Evolutionary conservation across 2,888 invertebrate species (phyloP), one percentile per base, ranked within the genome.

Genomic region (Leptothorax acervorum): DNA sequence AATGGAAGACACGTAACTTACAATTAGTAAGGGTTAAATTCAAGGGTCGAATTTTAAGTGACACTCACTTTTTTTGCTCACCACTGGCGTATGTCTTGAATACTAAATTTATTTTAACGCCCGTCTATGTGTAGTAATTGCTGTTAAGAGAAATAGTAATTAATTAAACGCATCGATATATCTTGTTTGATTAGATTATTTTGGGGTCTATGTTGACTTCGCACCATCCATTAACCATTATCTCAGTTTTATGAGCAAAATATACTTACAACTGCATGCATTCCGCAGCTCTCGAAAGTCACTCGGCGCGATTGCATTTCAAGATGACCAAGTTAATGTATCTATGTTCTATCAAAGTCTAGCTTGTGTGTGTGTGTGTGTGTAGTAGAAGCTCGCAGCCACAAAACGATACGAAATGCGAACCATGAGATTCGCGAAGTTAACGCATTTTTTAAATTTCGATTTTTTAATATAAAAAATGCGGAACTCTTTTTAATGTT

Each of bases 281-380:
- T 65, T 60, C 55, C 1, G 11, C 18, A 71, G 5, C 11, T 65
- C 51, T 51, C 35, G 55, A 70, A 68, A 78, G 45, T 42, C 76
- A 82, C 76, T 68, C 42, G 12, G 42, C 28, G 23, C 31, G 28
- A 18, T 39, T 42, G 28, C n/a, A 15, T 42, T 60, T 86, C 23
- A 23, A 23, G 23, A 23, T 23, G 23, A 23, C 23, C 23, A 23
- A 23, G 23, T 23, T 23, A 23, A 23, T 23, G 23, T 23, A 23
- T 23, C 23, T 23, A 23, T 23, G 23, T 23, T 23, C 23, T 23
- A 23, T 23, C 23, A 23, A 23, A 23, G 23, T 23, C 23, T 23
- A 0, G 23, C 23, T 23, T 23, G 23, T 23, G n/a, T n/a, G n/a
- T n/a, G n/a, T n/a, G n/a, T n/a, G n/a, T n/a, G n/a, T n/a, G n/a